Conservation (phyloP, 2,797 vertebrate species). For the Ceryle rudis region DNA sequence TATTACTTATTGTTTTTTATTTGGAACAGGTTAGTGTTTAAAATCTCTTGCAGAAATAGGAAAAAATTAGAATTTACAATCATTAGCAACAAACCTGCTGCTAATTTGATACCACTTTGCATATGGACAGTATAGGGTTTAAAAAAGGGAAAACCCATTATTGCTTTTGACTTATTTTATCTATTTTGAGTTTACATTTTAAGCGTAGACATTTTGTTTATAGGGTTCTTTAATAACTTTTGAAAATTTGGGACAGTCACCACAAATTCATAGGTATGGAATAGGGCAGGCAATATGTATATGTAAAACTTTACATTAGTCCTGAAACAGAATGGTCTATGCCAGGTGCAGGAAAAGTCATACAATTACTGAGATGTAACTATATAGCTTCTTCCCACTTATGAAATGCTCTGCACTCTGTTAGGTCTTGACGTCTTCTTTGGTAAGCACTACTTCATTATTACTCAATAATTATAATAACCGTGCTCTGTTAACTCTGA, state of each 20-base stretch:
- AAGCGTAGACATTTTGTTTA: not conserved
- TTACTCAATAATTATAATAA: not conserved
- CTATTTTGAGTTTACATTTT: not conserved
- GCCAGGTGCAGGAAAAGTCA: not conserved
- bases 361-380: not conserved
- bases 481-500: not conserved
- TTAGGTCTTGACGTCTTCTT: not conserved
- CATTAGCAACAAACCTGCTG: not conserved
- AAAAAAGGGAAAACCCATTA: not conserved
- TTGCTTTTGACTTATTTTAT: not conserved
- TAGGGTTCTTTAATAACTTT: not conserved
- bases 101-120: not conserved
- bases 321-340: not conserved
- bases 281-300: not conserved
- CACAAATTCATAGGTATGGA: not conserved
- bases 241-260: not conserved
- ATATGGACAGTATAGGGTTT: not conserved
- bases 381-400: not conserved
- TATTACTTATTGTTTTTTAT: not conserved
- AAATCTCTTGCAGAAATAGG: not conserved
- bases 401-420: not conserved
- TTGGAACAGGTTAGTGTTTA: not conserved
- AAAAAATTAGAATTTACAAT: not conserved
- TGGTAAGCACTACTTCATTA: not conserved
- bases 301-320: not conserved